Evolutionary conservation across 2,888 invertebrate species (phyloP).

Genomic region (Nesidiocoris tenuis): DNA sequence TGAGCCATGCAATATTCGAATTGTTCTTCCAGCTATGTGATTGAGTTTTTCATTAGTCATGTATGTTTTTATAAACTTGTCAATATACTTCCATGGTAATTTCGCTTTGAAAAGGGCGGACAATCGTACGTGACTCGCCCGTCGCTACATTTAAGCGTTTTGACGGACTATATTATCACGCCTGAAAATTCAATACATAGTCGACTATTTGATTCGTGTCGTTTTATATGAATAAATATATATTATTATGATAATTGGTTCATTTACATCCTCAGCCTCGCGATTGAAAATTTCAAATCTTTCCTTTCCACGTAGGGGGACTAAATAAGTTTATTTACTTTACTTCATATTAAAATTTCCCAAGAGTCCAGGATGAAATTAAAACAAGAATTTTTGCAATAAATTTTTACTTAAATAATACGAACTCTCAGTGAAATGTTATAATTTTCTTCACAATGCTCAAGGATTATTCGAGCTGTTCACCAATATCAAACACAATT

Average conservation of each 20-base stretch:
- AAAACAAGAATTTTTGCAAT: not conserved
- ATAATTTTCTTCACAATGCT: too few relatives aligned
- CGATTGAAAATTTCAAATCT: too few relatives aligned
- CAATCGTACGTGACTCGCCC: conserved; percentile 17
- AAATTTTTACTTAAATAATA: not conserved
- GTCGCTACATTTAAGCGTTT: conserved; percentile 31
- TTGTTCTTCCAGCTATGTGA: not conserved
- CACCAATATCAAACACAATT: too few relatives aligned
- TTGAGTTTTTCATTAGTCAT: not conserved
- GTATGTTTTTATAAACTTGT: not conserved
- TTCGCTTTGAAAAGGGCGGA: conserved; percentile 17
- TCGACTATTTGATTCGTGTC: conserved; percentile 30
- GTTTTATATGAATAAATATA: conserved; percentile 38
- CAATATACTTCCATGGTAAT: not conserved
- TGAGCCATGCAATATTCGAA: not conserved
- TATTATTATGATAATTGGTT: conserved; percentile 35
- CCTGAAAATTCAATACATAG: conserved; percentile 28
- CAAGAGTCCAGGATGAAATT: too few relatives aligned
- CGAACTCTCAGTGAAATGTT: too few relatives aligned
- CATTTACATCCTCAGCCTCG: too few relatives aligned
- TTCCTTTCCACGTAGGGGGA: too few relatives aligned
- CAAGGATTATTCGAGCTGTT: too few relatives aligned
- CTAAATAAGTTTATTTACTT: too few relatives aligned
- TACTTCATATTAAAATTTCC: too few relatives aligned
- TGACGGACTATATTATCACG: conserved; percentile 17